Evolutionary conservation across 2,888 invertebrate species (phyloP), one percentile per base, ranked within the genome.

Genomic region (Gymnocheta viridis): DNA sequence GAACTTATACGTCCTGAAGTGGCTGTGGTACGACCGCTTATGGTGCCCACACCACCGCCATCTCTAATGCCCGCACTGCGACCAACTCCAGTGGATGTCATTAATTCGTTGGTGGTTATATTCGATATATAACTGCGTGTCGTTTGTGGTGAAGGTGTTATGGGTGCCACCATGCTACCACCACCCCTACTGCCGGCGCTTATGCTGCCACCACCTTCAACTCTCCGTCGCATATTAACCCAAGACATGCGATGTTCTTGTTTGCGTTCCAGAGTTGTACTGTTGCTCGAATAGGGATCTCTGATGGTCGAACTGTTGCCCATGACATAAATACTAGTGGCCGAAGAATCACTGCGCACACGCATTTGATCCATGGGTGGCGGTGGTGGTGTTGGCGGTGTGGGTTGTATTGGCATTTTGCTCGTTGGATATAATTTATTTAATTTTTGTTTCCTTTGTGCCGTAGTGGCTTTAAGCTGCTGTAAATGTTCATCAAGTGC

Each of bases 91-190:
- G 87, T 88, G 10, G 70, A 77, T 12, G 82, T 27, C 27, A 73
- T 84, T 32, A 82, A 49, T 54, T 87, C 87, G 2, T 84, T 89
- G 51, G 90, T 90, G 67, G 89, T 89, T 67, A 89, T 88, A 24
- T 90, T 89, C 24, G 91, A 90, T 66, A 90, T 87, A 86, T 89
- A 90, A 77, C 90, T 91, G 58, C 90, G 89, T 12, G 90, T 89
- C 12, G 90, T 90, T 82, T 90, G 90, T 9, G 90, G 90, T 47
- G 90, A 90, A 19, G 90, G 90, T n/a, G 91, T 89, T n/a, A 89
- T 87, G 19, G 90, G 90, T 10, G 90, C 89, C 4, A 88, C 87
- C 6, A 60, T 19, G 12, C 44, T 44, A 27, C 44, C 47, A 27
- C 64, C 76, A 9, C 58, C 44, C 2, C 82, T 54, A 29, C 67